phyloP scores from a whole-genome alignment of 2,888 invertebrate genomes.

The Halictus quadricinctus region DNA sequence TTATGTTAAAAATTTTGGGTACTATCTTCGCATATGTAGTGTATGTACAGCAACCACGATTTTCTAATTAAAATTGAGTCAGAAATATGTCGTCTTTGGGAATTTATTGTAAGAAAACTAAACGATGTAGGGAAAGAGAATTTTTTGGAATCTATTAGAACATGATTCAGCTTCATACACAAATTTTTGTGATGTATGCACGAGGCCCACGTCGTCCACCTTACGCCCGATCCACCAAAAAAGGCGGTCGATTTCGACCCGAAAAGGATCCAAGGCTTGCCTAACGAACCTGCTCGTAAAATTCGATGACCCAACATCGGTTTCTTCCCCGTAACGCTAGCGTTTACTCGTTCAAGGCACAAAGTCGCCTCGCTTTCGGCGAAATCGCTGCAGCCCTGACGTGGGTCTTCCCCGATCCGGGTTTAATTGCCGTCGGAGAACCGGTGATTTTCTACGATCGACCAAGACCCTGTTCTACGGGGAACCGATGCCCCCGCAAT shows the following conservation, averaged over 20 bases:
- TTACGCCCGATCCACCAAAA: neutral
- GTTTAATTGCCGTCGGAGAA: slow-evolving; percentile 65
- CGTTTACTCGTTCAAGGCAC: slow-evolving; percentile 23
- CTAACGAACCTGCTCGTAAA: slow-evolving; percentile 6
- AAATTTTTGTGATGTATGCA: neutral
- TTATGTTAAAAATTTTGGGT: no score
- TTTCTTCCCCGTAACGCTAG: neutral
- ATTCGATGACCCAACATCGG: neutral
- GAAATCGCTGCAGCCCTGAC: slow-evolving; percentile 50
- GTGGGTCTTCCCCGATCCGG: slow-evolving; percentile 58
- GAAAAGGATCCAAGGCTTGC: neutral
- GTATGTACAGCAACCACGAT: no score
- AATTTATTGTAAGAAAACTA: neutral
- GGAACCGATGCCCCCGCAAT: slow-evolving; percentile 55
- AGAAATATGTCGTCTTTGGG: neutral
- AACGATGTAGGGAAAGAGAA: neutral
- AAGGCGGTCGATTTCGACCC: neutral
- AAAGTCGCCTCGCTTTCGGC: slow-evolving; percentile 57
- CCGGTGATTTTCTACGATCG: slow-evolving; percentile 64
- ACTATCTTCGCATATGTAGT: no score
- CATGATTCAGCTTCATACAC: neutral
- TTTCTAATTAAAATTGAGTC: no score
- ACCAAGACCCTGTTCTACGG: slow-evolving; percentile 48
- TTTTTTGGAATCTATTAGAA: neutral
- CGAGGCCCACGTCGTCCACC: neutral